Conservation (phyloP, 1,140 invertebrate genomes). For the Babylonia areolata region DNA sequence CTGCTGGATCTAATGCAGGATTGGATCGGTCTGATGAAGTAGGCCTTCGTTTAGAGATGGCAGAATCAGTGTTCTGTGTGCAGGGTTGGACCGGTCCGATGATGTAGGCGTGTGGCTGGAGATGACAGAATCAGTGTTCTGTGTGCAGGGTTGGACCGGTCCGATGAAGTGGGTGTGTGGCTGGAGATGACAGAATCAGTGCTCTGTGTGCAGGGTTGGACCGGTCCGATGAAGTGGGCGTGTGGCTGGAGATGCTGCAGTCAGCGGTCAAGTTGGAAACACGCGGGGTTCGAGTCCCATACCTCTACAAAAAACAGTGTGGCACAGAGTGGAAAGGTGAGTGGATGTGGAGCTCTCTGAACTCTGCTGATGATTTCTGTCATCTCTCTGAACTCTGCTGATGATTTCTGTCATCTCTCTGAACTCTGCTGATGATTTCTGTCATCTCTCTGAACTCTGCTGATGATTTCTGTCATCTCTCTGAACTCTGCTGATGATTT, state of each 20-base stretch:
- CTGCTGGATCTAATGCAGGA: too few species aligned
- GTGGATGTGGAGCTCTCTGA: too few species aligned
- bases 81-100: not conserved
- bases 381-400: too few species aligned
- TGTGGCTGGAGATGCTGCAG: slow-evolving; percentile 53
- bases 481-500: too few species aligned
- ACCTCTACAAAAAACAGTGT: slow-evolving; percentile 29
- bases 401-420: too few species aligned
- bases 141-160: not conserved
- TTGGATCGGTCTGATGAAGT: too few species aligned
- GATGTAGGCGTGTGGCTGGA: slow-evolving; percentile 44
- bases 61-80: too few species aligned
- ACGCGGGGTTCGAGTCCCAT: slow-evolving; percentile 27
- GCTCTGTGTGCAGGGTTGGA: slow-evolving; percentile 1
- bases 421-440: too few species aligned
- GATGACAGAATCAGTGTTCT: slow-evolving; percentile 49
- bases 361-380: too few species aligned
- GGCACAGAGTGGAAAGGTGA: slow-evolving; percentile 11
- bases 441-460: too few species aligned
- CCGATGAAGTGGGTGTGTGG: slow-evolving; percentile 31
- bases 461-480: too few species aligned
- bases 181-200: not conserved
- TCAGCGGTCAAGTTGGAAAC: slow-evolving; percentile 49
- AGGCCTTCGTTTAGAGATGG: too few species aligned
- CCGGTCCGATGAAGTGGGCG: slow-evolving; percentile 18